A percentile compares a stretch with the other conserved stretches of the same genome.
Evolutionary conservation across 1,140 invertebrate genomes (phyloP).

Genomic region (Hormaphis cornu): DNA sequence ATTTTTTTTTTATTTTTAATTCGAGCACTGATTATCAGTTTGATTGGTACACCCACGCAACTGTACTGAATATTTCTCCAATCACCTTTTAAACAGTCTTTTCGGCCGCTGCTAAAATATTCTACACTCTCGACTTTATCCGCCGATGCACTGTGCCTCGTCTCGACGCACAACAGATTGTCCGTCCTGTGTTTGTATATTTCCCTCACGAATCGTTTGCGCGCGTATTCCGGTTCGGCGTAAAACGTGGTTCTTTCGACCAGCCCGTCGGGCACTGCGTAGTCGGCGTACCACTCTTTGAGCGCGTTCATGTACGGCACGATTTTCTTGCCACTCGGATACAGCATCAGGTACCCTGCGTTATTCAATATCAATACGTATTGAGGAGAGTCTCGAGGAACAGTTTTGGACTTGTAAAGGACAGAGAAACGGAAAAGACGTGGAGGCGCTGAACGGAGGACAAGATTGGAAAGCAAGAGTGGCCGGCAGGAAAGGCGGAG

Average conservation of each 20-base stretch:
- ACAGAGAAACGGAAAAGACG: too few relatives aligned
- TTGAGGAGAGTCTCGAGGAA: too few relatives aligned
- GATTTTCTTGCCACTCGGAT: slow-evolving; percentile 60
- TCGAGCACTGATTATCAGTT: too few relatives aligned
- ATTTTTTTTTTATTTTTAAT: too few relatives aligned
- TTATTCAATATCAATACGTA: too few relatives aligned
- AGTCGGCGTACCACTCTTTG: slow-evolving; percentile 67
- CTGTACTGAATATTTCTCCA: background rate
- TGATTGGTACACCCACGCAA: too few relatives aligned
- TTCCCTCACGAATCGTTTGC: background rate
- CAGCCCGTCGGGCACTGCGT: slow-evolving; percentile 60
- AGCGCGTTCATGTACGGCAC: slow-evolving; percentile 64
- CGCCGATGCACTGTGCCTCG: background rate
- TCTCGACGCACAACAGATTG: background rate
- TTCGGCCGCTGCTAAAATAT: background rate
- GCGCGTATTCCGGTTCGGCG: slow-evolving; percentile 44
- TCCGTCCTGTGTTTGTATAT: slow-evolving; percentile 8
- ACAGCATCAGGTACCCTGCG: slow-evolving; percentile 64
- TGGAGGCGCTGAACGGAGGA: too few relatives aligned
- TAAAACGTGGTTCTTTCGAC: slow-evolving; percentile 58
- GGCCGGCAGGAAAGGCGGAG: too few relatives aligned
- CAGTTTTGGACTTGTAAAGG: too few relatives aligned
- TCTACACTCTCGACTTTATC: background rate
- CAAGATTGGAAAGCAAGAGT: too few relatives aligned
- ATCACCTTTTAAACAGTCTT: slow-evolving; percentile 17